Base-by-base conservation (phyloP, 2,888 invertebrate genomes). In the Leptothorax acervorum region DNA sequence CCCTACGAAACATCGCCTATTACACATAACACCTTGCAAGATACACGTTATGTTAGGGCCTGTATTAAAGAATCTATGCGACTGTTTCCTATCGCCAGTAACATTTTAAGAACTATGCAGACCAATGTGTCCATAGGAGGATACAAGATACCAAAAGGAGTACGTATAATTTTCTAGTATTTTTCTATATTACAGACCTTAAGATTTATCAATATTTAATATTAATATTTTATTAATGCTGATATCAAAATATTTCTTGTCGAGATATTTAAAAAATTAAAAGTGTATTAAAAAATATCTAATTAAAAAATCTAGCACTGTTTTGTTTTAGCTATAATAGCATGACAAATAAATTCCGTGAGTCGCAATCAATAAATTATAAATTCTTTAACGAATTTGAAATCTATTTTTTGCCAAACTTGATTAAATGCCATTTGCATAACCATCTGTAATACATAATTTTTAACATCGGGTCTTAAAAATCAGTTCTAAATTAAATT, bases 51-150 rank as follows among this genome's bases (percentile, higher is more conserved):
- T 91, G 92, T 97, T 31, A 96, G 96, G 85, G 97, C 97, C 0
- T 97, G 97, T 89, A 95, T 98, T 53, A 97, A 97, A 92, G 98
- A 98, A 94, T 95, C 96, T 0, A 93, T 97, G 83, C 95, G 97
- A 90, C 86, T 96, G n/a, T 95, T 96, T 90, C 97, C 97, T 0
- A 96, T 97, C 0, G 95, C 96, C 0, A 93, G 96, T 28, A 97
- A 96, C 0, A 96, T 96, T 86, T 89, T 96, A 15, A 95, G 97
- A 83, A 94, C 94, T 79, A 95, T 96, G 70, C 93, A 94, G 0
- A 95, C 95, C 57, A 96, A 97, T 84, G 95, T 96, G 5, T 95
- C 96, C 18, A 92, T 97, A 0, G 95, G 96, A 23, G 97, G 96
- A 12, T 97, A 97, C 91, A 93, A 93, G 82, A 95, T 97, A 91